Evolutionary conservation across 2,888 invertebrate species (phyloP).

Genomic region (Crepidodera aurea): DNA sequence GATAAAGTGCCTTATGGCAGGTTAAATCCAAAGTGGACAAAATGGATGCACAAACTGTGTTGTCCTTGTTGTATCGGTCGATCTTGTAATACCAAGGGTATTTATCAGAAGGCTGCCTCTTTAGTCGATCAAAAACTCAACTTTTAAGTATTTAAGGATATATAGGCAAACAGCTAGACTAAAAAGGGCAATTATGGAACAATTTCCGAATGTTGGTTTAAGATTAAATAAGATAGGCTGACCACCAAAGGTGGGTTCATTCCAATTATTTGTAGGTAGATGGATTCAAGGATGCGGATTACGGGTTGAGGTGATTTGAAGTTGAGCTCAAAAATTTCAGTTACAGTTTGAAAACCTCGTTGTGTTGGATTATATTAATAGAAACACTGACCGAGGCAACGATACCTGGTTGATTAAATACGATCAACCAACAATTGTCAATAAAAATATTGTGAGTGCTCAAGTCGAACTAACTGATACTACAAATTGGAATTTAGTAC

Average conservation of each 20-base stretch:
- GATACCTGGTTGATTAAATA: conserved; percentile 99
- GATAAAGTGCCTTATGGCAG: conserved; percentile 99
- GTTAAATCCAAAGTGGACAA: conserved; percentile 99
- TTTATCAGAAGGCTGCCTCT: conserved; percentile 97
- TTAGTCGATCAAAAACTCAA: conserved; percentile 96
- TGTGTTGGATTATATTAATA: conserved; percentile 97
- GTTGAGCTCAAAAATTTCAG: conserved; percentile 89
- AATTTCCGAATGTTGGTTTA: conserved; percentile 91
- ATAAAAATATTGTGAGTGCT: conserved; percentile 46
- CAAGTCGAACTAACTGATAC: conserved; percentile 54
- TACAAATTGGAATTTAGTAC: conserved; percentile 59
- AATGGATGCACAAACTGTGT: conserved; percentile 99
- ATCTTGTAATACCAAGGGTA: conserved; percentile 98
- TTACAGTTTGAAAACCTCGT: conserved; percentile 95
- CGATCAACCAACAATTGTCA: conserved; percentile 68
- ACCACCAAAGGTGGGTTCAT: conserved; percentile 94
- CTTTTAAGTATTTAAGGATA: conserved; percentile 97
- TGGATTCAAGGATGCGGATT: conserved; percentile 97
- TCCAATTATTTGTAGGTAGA: conserved; percentile 98
- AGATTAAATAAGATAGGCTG: conserved; percentile 96
- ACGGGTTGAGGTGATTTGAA: conserved; percentile 95
- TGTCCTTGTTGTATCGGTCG: conserved; percentile 99
- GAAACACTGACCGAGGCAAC: conserved; percentile 99
- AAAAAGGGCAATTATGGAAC: conserved; percentile 94
- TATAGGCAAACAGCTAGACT: conserved; percentile 95